Base-by-base conservation (phyloP, 2,888 invertebrate species). In the Eupithecia dodoneata region DNA sequence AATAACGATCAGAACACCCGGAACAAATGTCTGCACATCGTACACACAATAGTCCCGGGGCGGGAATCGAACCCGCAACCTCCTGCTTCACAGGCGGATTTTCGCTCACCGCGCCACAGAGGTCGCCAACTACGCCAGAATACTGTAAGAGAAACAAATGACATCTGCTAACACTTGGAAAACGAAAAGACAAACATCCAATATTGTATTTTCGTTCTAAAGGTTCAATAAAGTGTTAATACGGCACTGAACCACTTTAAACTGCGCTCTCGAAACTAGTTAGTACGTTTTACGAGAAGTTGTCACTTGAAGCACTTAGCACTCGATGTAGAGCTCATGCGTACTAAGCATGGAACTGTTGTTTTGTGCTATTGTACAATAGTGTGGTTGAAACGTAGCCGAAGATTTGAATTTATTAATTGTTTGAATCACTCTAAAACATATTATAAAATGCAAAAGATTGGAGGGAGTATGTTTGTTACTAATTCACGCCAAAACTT, bases 181-280 rank as follows among this genome's bases (percentile, higher is more conserved):
- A 9, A 59, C n/a, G 18, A 18, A 59, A 59, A 59, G 3, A 59
- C 18, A 59, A 59, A 59, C 18, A 59, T 18, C 9, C 41, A 1
- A 66, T 41, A 41, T 41, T 44, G 42, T 44, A 7, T 69, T n/a
- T 69, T 10, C 44, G 42, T 15, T 44, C 7, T 44, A 44, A 7
- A 44, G 18, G 70, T 70, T 70, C 70, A 70, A 70, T n/a, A 45
- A 47, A 70, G 76, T 79, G 78, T 65, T 76, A 78, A 78, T 72
- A 71, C 72, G 52, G 44, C 63, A 73, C 73, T 76, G 71, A 74
- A 71, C 76, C 66, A 79, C 76, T 79, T 76, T 71, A 12, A 75
- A 13, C 65, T 72, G 59, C 30, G 6, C 47, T 42, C 66, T 55
- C 69, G 71, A 72, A 74, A 73, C 67, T 41, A 45, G 72, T 76